Conservation (phyloP, 2,797 vertebrate species). For the Nyctibius grandis region DNA sequence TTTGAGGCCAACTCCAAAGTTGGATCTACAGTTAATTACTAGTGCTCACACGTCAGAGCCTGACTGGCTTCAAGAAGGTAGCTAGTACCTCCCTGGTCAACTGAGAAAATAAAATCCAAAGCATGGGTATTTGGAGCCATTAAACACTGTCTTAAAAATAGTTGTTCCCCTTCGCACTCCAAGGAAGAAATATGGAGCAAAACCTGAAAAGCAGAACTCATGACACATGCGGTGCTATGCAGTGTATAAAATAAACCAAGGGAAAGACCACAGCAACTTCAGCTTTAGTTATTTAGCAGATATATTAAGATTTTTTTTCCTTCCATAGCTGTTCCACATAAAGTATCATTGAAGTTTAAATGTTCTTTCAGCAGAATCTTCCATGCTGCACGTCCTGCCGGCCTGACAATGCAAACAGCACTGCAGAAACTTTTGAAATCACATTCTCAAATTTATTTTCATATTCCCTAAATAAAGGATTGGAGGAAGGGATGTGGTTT, state of each 20-base stretch:
- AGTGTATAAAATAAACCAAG: too few species aligned
- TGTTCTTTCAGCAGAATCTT: not conserved
- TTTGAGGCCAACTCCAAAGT: not conserved
- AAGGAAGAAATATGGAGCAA: not conserved
- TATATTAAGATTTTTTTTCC: too few species aligned
- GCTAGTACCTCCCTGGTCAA: not conserved
- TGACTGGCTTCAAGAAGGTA: not conserved
- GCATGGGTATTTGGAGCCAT: not conserved
- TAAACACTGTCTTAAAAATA: not conserved
- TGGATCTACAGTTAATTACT: not conserved
- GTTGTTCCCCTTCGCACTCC: not conserved
- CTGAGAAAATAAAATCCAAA: not conserved
- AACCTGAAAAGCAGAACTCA: not conserved
- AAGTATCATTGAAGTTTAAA: not conserved
- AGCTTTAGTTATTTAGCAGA: not conserved
- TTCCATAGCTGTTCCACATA: not conserved
- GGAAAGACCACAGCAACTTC: not conserved
- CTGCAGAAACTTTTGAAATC: not conserved
- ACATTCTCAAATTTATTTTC: not conserved
- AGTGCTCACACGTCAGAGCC: not conserved
- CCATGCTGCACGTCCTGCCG: not conserved
- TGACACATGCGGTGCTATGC: fast-evolving
- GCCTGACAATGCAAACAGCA: not conserved
- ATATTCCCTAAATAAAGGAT: not conserved
- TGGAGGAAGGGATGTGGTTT: not conserved